A percentile compares a stretch with the other conserved stretches of the same genome.
Evolutionary conservation across 2,888 invertebrate species (phyloP).

Genomic region (Leucophenga montana): DNA sequence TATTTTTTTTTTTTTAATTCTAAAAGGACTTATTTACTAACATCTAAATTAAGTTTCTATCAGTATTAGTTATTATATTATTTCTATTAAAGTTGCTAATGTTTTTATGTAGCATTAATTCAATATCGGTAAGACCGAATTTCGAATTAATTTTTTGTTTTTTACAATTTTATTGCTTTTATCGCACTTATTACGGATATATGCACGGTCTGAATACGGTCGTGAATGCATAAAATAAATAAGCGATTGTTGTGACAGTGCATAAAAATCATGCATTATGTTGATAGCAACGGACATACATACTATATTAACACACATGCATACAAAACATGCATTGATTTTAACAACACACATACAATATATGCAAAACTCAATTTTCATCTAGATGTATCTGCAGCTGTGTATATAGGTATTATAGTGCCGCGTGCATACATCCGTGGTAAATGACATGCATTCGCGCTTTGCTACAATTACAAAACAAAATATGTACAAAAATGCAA

Average conservation of each 20-base stretch:
- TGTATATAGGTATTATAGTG: background rate
- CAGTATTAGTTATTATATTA: no score
- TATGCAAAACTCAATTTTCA: background rate
- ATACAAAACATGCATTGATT: background rate
- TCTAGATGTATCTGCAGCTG: background rate
- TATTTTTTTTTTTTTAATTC: no score
- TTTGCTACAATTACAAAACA: slow-evolving; percentile 6
- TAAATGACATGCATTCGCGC: slow-evolving; percentile 11
- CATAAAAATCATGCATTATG: slow-evolving; percentile 14
- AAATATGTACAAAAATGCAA: background rate
- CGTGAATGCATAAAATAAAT: slow-evolving; percentile 8
- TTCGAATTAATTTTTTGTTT: background rate
- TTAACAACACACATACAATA: no score
- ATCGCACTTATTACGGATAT: slow-evolving; percentile 10
- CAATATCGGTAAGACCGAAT: no score
- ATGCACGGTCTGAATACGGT: background rate
- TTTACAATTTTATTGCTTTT: background rate
- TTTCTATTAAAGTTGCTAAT: no score
- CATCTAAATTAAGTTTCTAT: no score
- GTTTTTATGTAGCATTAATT: no score
- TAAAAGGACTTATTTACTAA: no score
- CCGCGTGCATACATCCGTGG: slow-evolving; percentile 39
- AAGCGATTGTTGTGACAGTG: background rate
- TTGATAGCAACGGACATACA: slow-evolving; percentile 1
- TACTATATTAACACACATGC: background rate